These are phyloP conservation scores for Nesometra sesokonis DNA, from an alignment of 35 echinoderm and acorn worm species.

Conservation along the genomic window DNA sequence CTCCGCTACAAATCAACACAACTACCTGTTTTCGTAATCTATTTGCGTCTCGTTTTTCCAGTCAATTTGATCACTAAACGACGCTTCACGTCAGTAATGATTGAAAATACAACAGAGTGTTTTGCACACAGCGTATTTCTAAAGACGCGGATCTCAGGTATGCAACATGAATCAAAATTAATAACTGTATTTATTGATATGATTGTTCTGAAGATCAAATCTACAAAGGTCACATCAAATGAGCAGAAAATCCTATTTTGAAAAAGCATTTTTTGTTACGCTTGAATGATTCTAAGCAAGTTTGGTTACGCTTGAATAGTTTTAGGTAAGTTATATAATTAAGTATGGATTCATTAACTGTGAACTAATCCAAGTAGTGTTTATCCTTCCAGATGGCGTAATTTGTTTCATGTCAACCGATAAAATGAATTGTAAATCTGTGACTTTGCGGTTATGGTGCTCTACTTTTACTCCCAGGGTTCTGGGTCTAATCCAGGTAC, in stretches of 20 bases:
- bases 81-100: neutral
- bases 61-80: neutral
- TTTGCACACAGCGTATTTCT: neutral
- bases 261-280: neutral
- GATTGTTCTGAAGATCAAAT: neutral
- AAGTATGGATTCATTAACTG: neutral
- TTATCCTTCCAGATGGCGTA: neutral
- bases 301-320: neutral
- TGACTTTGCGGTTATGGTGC: neutral
- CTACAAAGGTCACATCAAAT: neutral
- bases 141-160: neutral
- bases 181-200: neutral
- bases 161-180: neutral
- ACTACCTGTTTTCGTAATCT: neutral
- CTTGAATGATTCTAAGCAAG: neutral
- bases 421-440: too few relatives aligned
- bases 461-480: too few relatives aligned
- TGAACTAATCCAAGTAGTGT: neutral
- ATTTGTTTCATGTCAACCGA: too few relatives aligned
- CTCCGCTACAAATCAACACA: neutral
- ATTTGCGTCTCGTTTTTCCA: neutral
- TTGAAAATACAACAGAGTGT: neutral
- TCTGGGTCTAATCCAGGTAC: too few relatives aligned
- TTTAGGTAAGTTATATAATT: neutral
- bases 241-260: neutral